Conservation (phyloP, 2,888 invertebrate genomes). For the Pterostichus niger region DNA sequence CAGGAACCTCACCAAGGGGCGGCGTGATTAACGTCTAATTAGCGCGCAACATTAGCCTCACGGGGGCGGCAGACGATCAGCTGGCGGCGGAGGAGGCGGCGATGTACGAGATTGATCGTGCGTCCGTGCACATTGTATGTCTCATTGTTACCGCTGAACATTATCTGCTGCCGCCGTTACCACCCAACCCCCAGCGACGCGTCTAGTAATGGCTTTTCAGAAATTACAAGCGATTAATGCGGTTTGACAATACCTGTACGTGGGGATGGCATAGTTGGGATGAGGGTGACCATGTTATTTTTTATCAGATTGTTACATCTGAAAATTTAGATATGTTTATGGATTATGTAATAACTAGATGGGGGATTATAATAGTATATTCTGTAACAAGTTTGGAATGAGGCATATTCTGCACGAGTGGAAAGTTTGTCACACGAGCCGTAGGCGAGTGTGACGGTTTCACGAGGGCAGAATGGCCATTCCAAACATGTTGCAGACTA, state of each 20-base stretch:
- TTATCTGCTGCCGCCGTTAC: constrained; percentile 23
- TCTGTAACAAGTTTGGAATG: too few relatives aligned
- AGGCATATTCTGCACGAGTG: too few relatives aligned
- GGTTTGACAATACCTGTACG: background rate
- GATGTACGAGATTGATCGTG: constrained; percentile 56
- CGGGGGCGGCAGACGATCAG: constrained; percentile 50
- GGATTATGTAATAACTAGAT: too few relatives aligned
- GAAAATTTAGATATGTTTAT: too few relatives aligned
- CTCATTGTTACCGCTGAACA: constrained; percentile 23
- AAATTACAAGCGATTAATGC: constrained; percentile 24
- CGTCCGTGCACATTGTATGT: constrained; percentile 16
- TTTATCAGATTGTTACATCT: too few relatives aligned
- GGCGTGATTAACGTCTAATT: constrained; percentile 67
- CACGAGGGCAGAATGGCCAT: too few relatives aligned
- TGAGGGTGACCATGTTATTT: too few relatives aligned
- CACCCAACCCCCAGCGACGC: background rate
- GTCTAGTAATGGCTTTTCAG: constrained; percentile 18
- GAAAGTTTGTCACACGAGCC: too few relatives aligned
- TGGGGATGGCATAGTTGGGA: background rate
- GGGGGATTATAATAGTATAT: too few relatives aligned
- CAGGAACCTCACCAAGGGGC: background rate
- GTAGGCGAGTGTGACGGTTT: too few relatives aligned
- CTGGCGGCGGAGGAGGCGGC: constrained; percentile 62
- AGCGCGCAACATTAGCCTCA: constrained; percentile 65
- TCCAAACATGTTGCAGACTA: too few relatives aligned